These are phyloP conservation scores for Oscheius sp. DNA, from an alignment of 1,140 invertebrate species.

Conservation along the genomic window DNA sequence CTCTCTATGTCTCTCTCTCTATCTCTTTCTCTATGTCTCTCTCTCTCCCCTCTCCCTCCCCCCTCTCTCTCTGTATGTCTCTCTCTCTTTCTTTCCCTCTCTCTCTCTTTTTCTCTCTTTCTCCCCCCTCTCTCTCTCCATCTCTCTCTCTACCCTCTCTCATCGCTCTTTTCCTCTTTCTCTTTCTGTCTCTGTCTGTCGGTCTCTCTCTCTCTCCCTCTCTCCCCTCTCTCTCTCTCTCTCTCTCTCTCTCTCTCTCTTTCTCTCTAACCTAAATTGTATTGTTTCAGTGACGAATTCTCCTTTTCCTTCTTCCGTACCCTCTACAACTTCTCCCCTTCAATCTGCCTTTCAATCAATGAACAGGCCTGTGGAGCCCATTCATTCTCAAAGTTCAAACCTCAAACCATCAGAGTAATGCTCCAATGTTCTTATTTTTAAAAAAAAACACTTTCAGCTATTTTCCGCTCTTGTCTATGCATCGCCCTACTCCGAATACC, in stretches of 20 bases:
- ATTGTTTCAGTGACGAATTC: background rate
- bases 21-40: too few relatives aligned
- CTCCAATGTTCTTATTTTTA: background rate
- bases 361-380: background rate
- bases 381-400: too few relatives aligned
- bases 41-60: background rate
- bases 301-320: background rate
- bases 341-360: background rate
- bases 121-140: background rate
- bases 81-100: background rate
- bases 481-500: conserved; percentile 21
- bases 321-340: background rate
- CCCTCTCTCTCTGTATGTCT: background rate
- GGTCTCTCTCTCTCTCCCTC: background rate
- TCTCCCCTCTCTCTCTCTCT: background rate
- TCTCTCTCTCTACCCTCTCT: too few relatives aligned
- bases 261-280: background rate
- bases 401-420: too few relatives aligned
- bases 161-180: too few relatives aligned
- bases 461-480: conserved; percentile 20
- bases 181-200: too few relatives aligned
- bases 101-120: background rate
- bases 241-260: background rate
- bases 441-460: background rate
- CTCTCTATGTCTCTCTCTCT: too few relatives aligned